Base-by-base conservation (phyloP, 2,888 invertebrate species). In the Venusia cambrica region DNA sequence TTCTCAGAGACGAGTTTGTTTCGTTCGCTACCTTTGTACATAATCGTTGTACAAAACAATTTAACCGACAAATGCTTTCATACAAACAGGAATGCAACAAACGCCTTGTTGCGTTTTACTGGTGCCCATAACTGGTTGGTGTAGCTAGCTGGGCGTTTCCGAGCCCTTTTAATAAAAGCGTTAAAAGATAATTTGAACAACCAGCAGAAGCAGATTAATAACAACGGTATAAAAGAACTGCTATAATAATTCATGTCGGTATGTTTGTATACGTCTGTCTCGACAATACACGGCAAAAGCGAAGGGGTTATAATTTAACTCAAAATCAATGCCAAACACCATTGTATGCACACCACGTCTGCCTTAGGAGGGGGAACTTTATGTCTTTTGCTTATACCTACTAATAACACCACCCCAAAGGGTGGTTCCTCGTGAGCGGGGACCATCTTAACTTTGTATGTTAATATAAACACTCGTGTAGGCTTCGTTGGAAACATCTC, bases 341-440 rank as follows among this genome's bases (percentile, higher is more conserved):
- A 78, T 80, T 79, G 77, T 77, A 80, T 79, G 80, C 79, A 79
- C 73, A 71, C 73, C 76, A 61, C 74, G 80, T 78, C 70, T 65
- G 62, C 50, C 51, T 58, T 48, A 47, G 52, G 46, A 70, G 70
- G 72, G 74, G 67, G 71, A 63, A 68, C 62, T 72, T 77, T 78
- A 77, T 78, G 75, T 78, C 79, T 78, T 77, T 73, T 79, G 76
- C 78, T 77, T 76, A 76, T 77, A 80, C n/a, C n/a, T n/a, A n/a
- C 81, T 81, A 80, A 81, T 81, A 81, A 79, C 73, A 71, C 73
- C 78, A 79, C 65, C 72, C 66, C 56, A 61, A 69, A 72, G 80
- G 83, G 80, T 73, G 78, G 72, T 72, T 65, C 72, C 72, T 76
- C 71, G 59, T 62, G 50, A 61, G 63, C 62, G 53, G 70, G 65